Percentiles rank a stretch among this genome's conserved stretches.
Evolutionary conservation across 2,797 vertebrate species (phyloP).

Genomic region (Aphelocoma californica): DNA sequence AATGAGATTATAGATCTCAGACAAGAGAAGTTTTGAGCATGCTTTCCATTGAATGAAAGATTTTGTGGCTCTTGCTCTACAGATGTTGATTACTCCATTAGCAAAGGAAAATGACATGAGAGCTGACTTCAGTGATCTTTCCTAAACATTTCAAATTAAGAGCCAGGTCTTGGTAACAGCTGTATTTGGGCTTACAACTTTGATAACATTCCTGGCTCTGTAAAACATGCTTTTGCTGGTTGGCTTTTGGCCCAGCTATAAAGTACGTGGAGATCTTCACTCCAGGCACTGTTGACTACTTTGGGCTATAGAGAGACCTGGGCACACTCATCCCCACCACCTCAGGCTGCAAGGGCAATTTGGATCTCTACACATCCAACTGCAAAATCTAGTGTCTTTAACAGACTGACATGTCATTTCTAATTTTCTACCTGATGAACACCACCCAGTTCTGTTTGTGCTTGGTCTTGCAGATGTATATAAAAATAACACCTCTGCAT

Average conservation of each 20-base stretch:
- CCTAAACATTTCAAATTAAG: not conserved
- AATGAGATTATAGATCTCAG: constrained; percentile 20
- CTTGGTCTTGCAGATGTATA: not conserved
- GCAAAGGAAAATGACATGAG: not conserved
- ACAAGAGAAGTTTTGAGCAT: constrained; percentile 7
- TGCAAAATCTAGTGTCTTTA: not conserved
- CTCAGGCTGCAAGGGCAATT: not conserved
- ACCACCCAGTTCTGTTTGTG: not conserved
- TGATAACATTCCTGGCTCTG: not conserved
- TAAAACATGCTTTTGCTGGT: not conserved
- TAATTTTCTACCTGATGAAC: not conserved
- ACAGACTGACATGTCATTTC: not conserved
- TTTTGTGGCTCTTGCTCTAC: not conserved
- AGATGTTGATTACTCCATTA: constrained; percentile 18
- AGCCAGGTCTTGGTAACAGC: not conserved
- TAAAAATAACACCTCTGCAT: not conserved
- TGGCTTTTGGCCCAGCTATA: not conserved
- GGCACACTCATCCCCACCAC: not conserved
- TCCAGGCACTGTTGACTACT: not conserved
- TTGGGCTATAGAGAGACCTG: not conserved
- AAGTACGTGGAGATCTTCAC: not conserved
- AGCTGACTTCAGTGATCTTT: not conserved
- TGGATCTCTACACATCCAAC: not conserved
- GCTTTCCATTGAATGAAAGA: not conserved
- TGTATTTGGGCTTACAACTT: not conserved